phyloP scores from a whole-genome alignment of 2,888 invertebrate genomes.

The Pristionchus arcanus region DNA sequence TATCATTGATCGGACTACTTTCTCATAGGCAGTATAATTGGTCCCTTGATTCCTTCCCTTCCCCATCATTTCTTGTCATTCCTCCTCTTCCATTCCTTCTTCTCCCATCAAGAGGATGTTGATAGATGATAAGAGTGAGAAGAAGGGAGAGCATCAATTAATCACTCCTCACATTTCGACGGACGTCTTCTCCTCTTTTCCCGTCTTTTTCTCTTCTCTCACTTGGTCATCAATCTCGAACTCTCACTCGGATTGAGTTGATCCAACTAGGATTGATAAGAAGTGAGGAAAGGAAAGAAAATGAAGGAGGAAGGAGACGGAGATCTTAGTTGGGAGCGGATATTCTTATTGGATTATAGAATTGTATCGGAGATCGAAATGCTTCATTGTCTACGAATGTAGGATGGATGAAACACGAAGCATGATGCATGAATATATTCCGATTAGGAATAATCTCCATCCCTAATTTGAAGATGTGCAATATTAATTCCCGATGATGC shows the following conservation, averaged over 20 bases:
- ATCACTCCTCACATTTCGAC: conserved; percentile 46
- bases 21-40: not conserved
- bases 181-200: conserved; percentile 18
- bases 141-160: conserved; percentile 42
- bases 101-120: conserved; percentile 36
- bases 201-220: not conserved
- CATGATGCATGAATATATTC: not conserved
- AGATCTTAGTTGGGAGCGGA: not conserved
- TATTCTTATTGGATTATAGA: not conserved
- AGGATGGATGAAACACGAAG: not conserved
- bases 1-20: not conserved
- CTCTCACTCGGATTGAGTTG: conserved; percentile 30
- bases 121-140: conserved; percentile 48
- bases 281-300: conserved; percentile 6
- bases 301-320: not conserved
- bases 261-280: not conserved
- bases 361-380: not conserved
- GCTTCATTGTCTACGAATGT: not conserved
- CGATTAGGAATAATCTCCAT: too few species aligned
- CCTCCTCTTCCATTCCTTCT: not conserved
- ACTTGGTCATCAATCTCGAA: conserved; percentile 28
- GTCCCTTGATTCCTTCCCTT: not conserved
- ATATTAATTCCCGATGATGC: too few species aligned
- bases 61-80: not conserved
- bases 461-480: too few species aligned